Evolutionary conservation across 2,888 invertebrate genomes (phyloP).

Genomic region (Malthinus seriepunctatus): DNA sequence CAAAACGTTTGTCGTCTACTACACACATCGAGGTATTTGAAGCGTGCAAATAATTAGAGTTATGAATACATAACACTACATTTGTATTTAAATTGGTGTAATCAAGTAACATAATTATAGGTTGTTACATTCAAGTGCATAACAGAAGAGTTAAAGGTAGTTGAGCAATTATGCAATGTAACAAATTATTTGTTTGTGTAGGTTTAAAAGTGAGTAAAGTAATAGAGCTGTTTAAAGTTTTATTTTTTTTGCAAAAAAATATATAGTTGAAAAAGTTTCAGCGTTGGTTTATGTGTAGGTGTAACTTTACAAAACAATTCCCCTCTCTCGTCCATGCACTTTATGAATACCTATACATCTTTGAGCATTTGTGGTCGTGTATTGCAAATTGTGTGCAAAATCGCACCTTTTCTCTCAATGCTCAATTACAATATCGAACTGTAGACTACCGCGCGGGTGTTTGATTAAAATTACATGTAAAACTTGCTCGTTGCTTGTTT

Average conservation of each 20-base stretch:
- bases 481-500: slow-evolving; percentile 54
- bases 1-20: background rate
- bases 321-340: slow-evolving; percentile 33
- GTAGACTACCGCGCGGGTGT: slow-evolving; percentile 47
- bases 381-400: slow-evolving; percentile 55
- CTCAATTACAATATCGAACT: slow-evolving; percentile 54
- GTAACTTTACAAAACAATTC: slow-evolving; percentile 44
- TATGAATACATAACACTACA: slow-evolving; percentile 31
- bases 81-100: slow-evolving; percentile 33
- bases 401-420: slow-evolving; percentile 49
- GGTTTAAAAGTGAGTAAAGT: background rate
- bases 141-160: slow-evolving; percentile 31
- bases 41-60: slow-evolving; percentile 29
- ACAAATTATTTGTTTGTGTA: slow-evolving; percentile 24
- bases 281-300: slow-evolving; percentile 44
- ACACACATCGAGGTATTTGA: slow-evolving; percentile 5
- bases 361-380: slow-evolving; percentile 34
- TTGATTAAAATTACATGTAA: slow-evolving; percentile 57
- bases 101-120: slow-evolving; percentile 33
- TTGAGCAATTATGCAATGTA: slow-evolving; percentile 30
- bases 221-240: background rate
- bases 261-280: slow-evolving; percentile 48
- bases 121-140: slow-evolving; percentile 29
- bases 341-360: slow-evolving; percentile 40
- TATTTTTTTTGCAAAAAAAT: background rate